Evolutionary conservation across 2,888 invertebrate genomes (phyloP).

Genomic region (Aquatica leii): DNA sequence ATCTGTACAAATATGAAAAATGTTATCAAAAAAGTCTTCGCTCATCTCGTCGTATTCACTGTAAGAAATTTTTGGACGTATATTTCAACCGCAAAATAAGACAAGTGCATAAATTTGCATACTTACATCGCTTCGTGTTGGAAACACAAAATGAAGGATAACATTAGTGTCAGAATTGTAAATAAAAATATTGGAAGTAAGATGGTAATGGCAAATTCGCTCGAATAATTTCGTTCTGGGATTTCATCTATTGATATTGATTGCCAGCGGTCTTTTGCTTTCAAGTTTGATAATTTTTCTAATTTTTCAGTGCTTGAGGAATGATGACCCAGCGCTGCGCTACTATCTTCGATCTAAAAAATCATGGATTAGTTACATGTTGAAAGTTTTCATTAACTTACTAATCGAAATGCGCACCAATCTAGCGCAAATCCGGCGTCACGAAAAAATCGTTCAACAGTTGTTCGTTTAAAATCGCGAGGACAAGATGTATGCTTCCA

Average conservation of each 20-base stretch:
- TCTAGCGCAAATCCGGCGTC: slow-evolving; percentile 81
- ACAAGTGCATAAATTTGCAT: neutral
- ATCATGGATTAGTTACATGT: slow-evolving; percentile 13
- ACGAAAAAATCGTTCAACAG: slow-evolving; percentile 83
- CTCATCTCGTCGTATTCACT: slow-evolving; percentile 70
- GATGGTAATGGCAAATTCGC: slow-evolving; percentile 74
- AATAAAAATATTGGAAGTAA: slow-evolving; percentile 75
- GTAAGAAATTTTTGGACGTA: slow-evolving; percentile 56
- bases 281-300: slow-evolving; percentile 54
- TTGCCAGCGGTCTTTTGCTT: slow-evolving; percentile 67
- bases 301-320: slow-evolving; percentile 56
- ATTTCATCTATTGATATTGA: slow-evolving; percentile 67
- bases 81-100: slow-evolving; percentile 16
- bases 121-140: slow-evolving; percentile 82
- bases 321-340: slow-evolving; percentile 55
- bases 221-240: slow-evolving; percentile 74
- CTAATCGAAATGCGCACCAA: slow-evolving; percentile 89
- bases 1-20: slow-evolving; percentile 78
- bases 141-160: slow-evolving; percentile 78
- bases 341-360: slow-evolving; percentile 56
- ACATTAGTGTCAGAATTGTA: slow-evolving; percentile 69
- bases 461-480: slow-evolving; percentile 82
- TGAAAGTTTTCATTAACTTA: slow-evolving; percentile 56
- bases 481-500: slow-evolving; percentile 82
- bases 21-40: slow-evolving; percentile 72